Evolutionary conservation across 37 sponge, comb jelly and placozoan genomes (phyloP), one percentile per base, ranked within the genome.

Genomic region (Chondrosia reniformis): DNA sequence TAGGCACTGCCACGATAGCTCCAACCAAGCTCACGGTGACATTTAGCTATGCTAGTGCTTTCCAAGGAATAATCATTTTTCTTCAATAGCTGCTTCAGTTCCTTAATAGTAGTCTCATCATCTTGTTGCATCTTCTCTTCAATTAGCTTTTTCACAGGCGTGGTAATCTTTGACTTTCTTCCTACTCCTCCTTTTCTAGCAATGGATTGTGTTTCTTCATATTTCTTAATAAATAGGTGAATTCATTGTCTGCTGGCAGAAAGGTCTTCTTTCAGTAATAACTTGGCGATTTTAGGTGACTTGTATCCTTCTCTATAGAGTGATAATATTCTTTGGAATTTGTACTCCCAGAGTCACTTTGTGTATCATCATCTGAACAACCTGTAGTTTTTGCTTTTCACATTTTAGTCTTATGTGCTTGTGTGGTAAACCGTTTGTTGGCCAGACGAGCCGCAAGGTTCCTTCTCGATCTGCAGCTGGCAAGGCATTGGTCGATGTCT

Each of bases 251-350:
- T 69, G 4, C 44, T 40, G 44, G 72, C 72, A 43, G 72, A 44
- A 39, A 69, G 72, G 21, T 40, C 42, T 25, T 69, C 44, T 6
- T 37, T 6, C 2, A 44, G 21, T 25, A 69, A 25, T 3, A 69
- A 7, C 43, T 69, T 69, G 2, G 72, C 72, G 24, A 69, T 69
- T 69, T 8, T 69, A 43, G 72, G 72, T 39, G 72, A 41, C 72
- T 69, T 69, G 72, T 38, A 69, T 1, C 72, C 72, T 3, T 69
- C 13, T 37, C 22, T 21, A 41, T 44, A 69, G 42, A 69, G 72
- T 25, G 43, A 9, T 13, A 69, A 21, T 22, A 69, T 69, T 40
- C 72, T 1, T 44, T 69, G 72, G 10, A 41, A 24, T 69, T 69
- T 69, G 43, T 69, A 69, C 41, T 40, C 44, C 22, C 72, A n/a